Conservation (phyloP, 2,797 vertebrate species). For the Pyrocephalus nanus region DNA sequence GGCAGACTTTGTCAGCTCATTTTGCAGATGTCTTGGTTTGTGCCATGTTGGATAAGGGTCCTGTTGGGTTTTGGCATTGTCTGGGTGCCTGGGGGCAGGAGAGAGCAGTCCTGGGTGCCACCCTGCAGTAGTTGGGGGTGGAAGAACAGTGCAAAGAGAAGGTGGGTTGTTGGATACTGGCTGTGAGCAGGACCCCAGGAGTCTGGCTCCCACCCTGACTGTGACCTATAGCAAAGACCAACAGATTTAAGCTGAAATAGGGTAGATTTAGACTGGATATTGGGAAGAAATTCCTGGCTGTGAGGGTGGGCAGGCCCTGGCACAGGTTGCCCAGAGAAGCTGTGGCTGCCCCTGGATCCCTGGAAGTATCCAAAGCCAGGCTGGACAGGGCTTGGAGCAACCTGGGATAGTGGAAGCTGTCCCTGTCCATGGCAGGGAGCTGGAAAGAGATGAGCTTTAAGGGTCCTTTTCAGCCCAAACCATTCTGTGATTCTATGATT, state of each 20-base stretch:
- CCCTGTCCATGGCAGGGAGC: neutral
- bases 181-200: neutral
- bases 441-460: neutral
- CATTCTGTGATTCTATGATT: neutral
- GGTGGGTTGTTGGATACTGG: neutral
- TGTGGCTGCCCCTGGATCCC: neutral
- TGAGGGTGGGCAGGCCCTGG: neutral
- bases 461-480: neutral
- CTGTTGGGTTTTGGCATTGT: accelerated
- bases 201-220: neutral
- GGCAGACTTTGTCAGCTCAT: neutral
- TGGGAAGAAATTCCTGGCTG: neutral
- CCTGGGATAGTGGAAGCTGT: accelerated
- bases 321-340: neutral
- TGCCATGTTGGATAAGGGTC: neutral
- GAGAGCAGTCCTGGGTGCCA: neutral
- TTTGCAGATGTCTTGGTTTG: neutral
- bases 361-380: neutral
- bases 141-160: neutral
- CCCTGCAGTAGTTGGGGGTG: neutral
- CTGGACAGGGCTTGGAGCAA: accelerated
- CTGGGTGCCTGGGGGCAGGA: accelerated
- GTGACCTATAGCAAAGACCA: neutral
- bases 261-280: neutral
- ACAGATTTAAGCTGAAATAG: neutral